phyloP scores from a whole-genome alignment of 2,797 vertebrate genomes.

The Cetoscarus ocellatus region DNA sequence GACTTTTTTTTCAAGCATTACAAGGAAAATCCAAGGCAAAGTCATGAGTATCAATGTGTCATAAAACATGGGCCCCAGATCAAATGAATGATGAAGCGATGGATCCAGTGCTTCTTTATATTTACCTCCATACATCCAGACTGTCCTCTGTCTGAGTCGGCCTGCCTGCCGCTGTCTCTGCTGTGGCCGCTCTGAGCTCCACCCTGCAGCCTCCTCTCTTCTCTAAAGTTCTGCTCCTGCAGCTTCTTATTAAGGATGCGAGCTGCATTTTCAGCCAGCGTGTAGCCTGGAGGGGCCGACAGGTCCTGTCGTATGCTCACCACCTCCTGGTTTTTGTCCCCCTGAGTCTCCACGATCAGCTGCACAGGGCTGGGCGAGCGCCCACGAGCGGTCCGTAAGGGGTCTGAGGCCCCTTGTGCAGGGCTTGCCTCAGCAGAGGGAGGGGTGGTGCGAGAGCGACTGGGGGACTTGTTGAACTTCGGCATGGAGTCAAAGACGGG shows the following conservation, averaged over 20 bases:
- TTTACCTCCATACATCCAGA: conserved; percentile 96
- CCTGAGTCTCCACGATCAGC: conserved; percentile 87
- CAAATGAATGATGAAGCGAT: conserved; percentile 62
- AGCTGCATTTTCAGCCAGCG: conserved; percentile 92
- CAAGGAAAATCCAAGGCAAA: conserved; percentile 36
- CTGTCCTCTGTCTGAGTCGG: conserved; percentile 85
- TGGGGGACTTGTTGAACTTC: conserved; percentile 90
- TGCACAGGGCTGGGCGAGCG: conserved; percentile 95
- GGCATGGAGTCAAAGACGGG: conserved; percentile 88
- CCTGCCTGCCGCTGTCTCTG: conserved; percentile 70
- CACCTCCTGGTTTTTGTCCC: conserved; percentile 88
- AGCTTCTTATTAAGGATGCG: conserved; percentile 96
- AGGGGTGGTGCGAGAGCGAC: conserved; percentile 86
- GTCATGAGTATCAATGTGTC: conserved; percentile 49
- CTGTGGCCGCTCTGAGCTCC: conserved; percentile 78
- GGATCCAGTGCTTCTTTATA: conserved; percentile 60
- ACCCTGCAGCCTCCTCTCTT: conserved; percentile 88
- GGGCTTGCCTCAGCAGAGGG: conserved; percentile 68
- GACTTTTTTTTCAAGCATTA: conserved; percentile 53
- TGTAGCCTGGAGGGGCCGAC: conserved; percentile 94
- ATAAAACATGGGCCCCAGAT: conserved; percentile 69
- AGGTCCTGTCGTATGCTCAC: conserved; percentile 92
- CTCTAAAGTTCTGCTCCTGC: conserved; percentile 92
- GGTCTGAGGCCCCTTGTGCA: conserved; percentile 75
- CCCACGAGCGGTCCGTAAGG: conserved; percentile 84